Conservation (phyloP, 2,888 invertebrate genomes). For the Epistrophe eligans region DNA sequence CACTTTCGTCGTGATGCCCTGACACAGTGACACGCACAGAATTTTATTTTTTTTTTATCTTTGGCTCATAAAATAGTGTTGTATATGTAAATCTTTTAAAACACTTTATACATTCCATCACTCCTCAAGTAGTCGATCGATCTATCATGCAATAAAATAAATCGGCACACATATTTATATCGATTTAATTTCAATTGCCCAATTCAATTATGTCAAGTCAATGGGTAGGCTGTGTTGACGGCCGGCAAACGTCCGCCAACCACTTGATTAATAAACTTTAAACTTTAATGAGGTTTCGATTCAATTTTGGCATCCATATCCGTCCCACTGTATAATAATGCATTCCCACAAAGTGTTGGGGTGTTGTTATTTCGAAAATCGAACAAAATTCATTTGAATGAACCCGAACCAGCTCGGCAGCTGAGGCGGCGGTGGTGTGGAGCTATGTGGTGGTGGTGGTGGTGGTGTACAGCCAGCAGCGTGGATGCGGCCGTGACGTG, state of each 20-base stretch:
- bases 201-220: conserved; percentile 40
- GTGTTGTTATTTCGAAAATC: conserved; percentile 33
- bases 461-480: not conserved
- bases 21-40: too few relatives aligned
- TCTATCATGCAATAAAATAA: not conserved
- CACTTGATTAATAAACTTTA: conserved; percentile 62
- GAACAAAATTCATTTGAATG: conserved; percentile 52
- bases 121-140: too few relatives aligned
- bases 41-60: too few relatives aligned
- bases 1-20: too few relatives aligned
- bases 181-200: conserved; percentile 28
- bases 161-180: conserved; percentile 15
- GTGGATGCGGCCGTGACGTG: conserved; percentile 2
- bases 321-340: conserved; percentile 18
- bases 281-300: conserved; percentile 49
- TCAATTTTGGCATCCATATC: conserved; percentile 29
- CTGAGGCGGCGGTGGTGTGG: too few relatives aligned
- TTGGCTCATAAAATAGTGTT: too few relatives aligned
- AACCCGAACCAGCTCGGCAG: conserved; percentile 18
- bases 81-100: not conserved
- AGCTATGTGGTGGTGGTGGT: not conserved
- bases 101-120: not conserved
- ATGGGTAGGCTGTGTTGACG: conserved; percentile 34
- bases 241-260: conserved; percentile 54
- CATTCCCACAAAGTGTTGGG: conserved; percentile 19